Percentiles rank a stretch among this genome's conserved stretches.
These are phyloP conservation scores for Epizoanthus stellaris DNA, from an alignment of 92 coral and sea anemone genomes.

Conservation along the genomic window DNA sequence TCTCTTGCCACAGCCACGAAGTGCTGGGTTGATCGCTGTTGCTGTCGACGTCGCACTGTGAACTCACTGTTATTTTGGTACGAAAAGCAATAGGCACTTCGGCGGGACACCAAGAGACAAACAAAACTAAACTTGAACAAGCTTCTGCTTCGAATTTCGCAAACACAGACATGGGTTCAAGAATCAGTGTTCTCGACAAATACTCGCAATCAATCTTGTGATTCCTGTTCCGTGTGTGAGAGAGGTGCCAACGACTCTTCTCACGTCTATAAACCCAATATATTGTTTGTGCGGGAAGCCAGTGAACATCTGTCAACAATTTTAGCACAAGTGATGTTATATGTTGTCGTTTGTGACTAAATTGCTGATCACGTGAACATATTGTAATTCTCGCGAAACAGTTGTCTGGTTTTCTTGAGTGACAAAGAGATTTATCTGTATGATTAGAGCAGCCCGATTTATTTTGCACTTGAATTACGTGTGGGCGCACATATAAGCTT, in stretches of 20 bases:
- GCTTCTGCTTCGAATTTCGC: conserved; percentile 2
- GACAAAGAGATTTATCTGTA: conserved; percentile 40
- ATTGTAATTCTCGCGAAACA: conserved; percentile 14
- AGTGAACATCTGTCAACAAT: conserved; percentile 39
- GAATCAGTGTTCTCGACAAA: background rate
- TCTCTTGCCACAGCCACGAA: conserved; percentile 34
- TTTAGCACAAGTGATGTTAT: conserved; percentile 8
- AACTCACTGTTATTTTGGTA: conserved; percentile 33
- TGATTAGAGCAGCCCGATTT: conserved; percentile 16
- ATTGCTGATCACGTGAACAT: conserved; percentile 26
- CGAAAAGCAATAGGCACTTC: conserved; percentile 28
- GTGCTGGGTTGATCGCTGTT: background rate
- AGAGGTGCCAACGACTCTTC: conserved; percentile 15
- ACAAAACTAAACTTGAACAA: conserved; percentile 2
- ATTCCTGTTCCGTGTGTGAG: conserved; percentile 11
- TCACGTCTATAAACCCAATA: conserved; percentile 19
- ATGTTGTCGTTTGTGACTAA: conserved; percentile 29
- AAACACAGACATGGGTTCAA: background rate
- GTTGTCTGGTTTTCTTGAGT: conserved; percentile 34
- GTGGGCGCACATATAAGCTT: conserved; percentile 21
- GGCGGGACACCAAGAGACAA: conserved; percentile 31
- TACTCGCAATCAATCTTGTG: background rate
- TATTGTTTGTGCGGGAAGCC: conserved; percentile 17
- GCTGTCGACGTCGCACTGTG: conserved; percentile 50
- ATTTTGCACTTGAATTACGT: conserved; percentile 34